Evolutionary conservation across 2,888 invertebrate species (phyloP), one percentile per base, ranked within the genome.

Genomic region (Ditula angustiorana): DNA sequence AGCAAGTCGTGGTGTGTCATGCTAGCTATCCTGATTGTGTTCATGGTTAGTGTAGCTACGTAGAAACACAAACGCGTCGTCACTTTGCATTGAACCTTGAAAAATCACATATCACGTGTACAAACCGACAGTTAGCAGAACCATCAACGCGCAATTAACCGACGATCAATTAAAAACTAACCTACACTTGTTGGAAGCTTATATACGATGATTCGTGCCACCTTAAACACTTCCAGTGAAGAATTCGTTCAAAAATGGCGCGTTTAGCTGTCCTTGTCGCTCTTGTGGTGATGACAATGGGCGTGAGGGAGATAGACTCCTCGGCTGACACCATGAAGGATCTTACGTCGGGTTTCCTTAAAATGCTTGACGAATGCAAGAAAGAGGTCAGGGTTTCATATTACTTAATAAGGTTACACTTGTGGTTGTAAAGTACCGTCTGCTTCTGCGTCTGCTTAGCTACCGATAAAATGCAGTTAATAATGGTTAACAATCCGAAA

Each of bases 291-390:
- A 1, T 84, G 26, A 60, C 70, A 2, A 55, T 72, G 13, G 67
- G 66, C 52, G 68, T 70, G 23, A 66, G 24, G 2, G 69, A 71
- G 55, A 68, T 70, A 60, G 69, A 76, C 24, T 67, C 76, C 1
- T 77, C 83, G 0, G 73, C 76, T 26, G 87, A 88, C 60, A 79
- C 80, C 0, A 77, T 88, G 80, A 81, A 77, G 58, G 71, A 74
- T 8, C 76, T 88, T 1, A 83, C 83, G 24, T 71, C 77, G 1
- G 83, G 85, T 26, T 88, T 88, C 50, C 69, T 88, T 4, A 86
- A 78, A 61, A 85, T 83, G 8, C 63, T 88, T 37, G 82, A 87
- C 0, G 79, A 81, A 23, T 88, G 88, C 67, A 84, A 82, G 49
- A 71, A 75, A 8, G 88, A 88, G 78, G 88, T 87, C n/a, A n/a